A percentile compares a stretch with the other conserved stretches of the same genome.
phyloP scores from a whole-genome alignment of 2,888 invertebrate genomes.

The Miltochrista miniata region DNA sequence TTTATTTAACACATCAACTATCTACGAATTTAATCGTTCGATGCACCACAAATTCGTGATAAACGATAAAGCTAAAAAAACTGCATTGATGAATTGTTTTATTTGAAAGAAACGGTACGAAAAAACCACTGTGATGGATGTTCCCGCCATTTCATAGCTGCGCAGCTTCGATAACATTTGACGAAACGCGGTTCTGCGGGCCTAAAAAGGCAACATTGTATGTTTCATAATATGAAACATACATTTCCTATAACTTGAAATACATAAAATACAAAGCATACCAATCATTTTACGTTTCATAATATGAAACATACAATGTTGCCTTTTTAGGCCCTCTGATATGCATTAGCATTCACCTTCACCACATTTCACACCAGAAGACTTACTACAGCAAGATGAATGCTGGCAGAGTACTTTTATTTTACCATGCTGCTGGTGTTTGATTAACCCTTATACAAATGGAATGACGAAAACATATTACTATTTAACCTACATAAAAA shows the following conservation, averaged over 20 bases:
- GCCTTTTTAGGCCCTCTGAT: too few species aligned
- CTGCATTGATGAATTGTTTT: slow-evolving; percentile 66
- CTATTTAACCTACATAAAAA: slow-evolving; percentile 1
- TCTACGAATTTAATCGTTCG: slow-evolving; percentile 29
- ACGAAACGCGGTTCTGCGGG: slow-evolving; percentile 72
- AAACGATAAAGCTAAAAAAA: slow-evolving; percentile 49
- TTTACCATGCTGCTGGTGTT: slow-evolving; percentile 39
- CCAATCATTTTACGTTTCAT: too few species aligned
- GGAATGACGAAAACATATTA: slow-evolving; percentile 33
- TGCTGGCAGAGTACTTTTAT: slow-evolving; percentile 51
- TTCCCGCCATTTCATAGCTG: too few species aligned
- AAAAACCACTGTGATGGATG: slow-evolving; percentile 71
- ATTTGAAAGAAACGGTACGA: slow-evolving; percentile 60
- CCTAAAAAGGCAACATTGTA: too few species aligned
- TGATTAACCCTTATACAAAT: slow-evolving; percentile 36
- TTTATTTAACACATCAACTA: slow-evolving; percentile 28
- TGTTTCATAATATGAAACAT: too few species aligned
- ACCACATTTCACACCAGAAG: slow-evolving; percentile 63
- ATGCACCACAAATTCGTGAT: slow-evolving; percentile 20
- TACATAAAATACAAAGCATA: too few species aligned
- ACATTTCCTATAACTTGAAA: too few species aligned
- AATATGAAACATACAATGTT: too few species aligned
- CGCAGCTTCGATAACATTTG: slow-evolving; percentile 62
- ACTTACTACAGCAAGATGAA: slow-evolving; percentile 38
- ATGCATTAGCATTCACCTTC: slow-evolving; percentile 77